phyloP scores from a whole-genome alignment of 2,797 vertebrate genomes.

The Momotus momota region DNA sequence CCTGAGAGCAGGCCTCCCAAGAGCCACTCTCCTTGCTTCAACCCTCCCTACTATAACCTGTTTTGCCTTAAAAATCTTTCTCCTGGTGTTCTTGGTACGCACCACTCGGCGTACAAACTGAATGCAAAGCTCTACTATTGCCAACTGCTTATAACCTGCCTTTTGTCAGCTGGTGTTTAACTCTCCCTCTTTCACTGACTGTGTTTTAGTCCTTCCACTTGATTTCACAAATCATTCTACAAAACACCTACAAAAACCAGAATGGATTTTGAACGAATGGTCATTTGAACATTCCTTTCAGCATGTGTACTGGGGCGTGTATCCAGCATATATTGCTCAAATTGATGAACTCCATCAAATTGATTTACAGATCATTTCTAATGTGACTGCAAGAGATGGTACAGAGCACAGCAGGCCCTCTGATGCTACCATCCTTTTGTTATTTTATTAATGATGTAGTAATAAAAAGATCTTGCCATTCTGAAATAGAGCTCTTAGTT shows the following conservation, averaged over 20 bases:
- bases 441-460: constrained; percentile 3
- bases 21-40: not conserved
- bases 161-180: not conserved
- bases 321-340: constrained; percentile 15
- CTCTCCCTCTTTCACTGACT: not conserved
- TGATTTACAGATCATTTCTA: constrained; percentile 42
- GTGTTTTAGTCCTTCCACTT: constrained; percentile 1
- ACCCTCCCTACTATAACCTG: not conserved
- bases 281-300: constrained; percentile 10
- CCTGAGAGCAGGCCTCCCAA: not conserved
- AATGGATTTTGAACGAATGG: not conserved
- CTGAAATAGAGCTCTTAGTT: not conserved
- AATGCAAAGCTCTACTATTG: not conserved
- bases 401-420: constrained; percentile 19
- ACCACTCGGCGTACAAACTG: not conserved
- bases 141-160: not conserved
- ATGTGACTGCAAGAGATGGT: constrained; percentile 30
- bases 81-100: not conserved
- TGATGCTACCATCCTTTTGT: not conserved
- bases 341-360: constrained; percentile 19
- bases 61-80: constrained; percentile 37
- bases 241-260: not conserved
- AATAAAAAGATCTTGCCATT: constrained; percentile 41
- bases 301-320: not conserved
- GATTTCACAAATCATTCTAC: constrained; percentile 21